These are phyloP conservation scores for Enteromius paludinosus DNA, from an alignment of 2,797 vertebrate genomes.

Conservation along the genomic window DNA sequence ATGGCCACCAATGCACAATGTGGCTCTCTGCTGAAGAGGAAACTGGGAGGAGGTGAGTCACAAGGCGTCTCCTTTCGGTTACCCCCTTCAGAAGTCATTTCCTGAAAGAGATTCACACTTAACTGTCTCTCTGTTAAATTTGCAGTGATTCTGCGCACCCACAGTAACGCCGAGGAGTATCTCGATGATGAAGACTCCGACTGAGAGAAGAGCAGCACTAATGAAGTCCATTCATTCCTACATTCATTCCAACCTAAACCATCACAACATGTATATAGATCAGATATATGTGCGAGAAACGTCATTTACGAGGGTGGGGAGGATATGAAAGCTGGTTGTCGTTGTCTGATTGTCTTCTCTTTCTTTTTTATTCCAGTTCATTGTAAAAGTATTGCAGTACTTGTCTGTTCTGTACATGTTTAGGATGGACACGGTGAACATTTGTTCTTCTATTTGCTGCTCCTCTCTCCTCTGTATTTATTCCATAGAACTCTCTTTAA, in stretches of 20 bases:
- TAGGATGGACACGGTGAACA: conserved; percentile 24
- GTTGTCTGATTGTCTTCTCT: conserved; percentile 2
- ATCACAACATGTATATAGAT: conserved; percentile 36
- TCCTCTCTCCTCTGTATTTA: conserved; percentile 37
- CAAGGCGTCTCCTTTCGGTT: background rate
- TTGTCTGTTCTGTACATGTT: conserved; percentile 1
- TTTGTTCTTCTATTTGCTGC: conserved; percentile 26
- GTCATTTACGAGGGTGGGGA: background rate
- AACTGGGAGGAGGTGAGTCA: conserved; percentile 48
- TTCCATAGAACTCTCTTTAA: background rate
- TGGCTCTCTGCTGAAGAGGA: conserved; percentile 91
- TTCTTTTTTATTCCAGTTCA: conserved; percentile 29
- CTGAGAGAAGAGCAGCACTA: conserved; percentile 69
- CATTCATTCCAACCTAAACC: conserved; percentile 28
- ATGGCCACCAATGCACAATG: conserved; percentile 95
- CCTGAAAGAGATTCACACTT: background rate
- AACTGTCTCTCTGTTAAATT: conserved; percentile 39
- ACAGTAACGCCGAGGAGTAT: conserved; percentile 96
- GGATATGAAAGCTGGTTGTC: background rate
- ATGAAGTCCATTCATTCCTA: conserved; percentile 26
- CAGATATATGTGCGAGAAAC: background rate
- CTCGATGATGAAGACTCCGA: conserved; percentile 97
- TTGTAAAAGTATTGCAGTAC: conserved; percentile 25
- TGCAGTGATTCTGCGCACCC: conserved; percentile 82
- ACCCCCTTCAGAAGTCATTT: background rate